Evolutionary conservation across 1,140 invertebrate genomes (phyloP).

Genomic region (Euura lappo): DNA sequence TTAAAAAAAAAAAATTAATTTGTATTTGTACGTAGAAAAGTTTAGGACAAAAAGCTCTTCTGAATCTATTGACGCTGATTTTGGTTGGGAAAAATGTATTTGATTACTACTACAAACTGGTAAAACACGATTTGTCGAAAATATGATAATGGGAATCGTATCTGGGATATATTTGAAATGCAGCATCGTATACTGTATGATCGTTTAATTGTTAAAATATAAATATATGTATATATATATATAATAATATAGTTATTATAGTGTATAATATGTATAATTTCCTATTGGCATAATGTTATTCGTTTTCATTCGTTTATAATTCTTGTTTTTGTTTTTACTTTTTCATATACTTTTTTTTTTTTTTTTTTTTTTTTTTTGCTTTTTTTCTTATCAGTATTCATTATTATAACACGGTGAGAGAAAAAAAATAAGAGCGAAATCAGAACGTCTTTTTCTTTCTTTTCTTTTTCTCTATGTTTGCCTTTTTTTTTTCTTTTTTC

Average conservation of each 20-base stretch:
- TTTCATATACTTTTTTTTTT: background rate
- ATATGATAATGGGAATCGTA: too few relatives aligned
- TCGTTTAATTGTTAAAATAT: constrained; percentile 57
- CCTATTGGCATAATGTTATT: constrained; percentile 35
- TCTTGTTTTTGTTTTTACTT: constrained; percentile 18
- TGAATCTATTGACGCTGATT: too few relatives aligned
- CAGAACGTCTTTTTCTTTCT: background rate
- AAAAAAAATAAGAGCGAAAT: constrained; percentile 27
- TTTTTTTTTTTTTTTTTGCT: background rate
- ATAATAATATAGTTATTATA: constrained; percentile 25
- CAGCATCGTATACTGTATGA: constrained; percentile 37
- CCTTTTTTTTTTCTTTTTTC: too few relatives aligned
- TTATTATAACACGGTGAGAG: constrained; percentile 23
- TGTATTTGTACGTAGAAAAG: too few relatives aligned
- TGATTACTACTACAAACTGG: too few relatives aligned
- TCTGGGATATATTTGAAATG: background rate
- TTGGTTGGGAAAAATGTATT: too few relatives aligned
- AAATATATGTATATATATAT: constrained; percentile 45
- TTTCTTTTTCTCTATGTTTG: too few relatives aligned
- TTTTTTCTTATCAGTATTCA: constrained; percentile 19
- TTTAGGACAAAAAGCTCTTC: too few relatives aligned
- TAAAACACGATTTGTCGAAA: too few relatives aligned
- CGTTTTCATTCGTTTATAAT: constrained; percentile 17
- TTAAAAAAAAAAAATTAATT: too few relatives aligned
- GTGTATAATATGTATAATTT: constrained; percentile 33